These are phyloP conservation scores for Drosophila kanekoi DNA, from an alignment of 2,888 invertebrate species.

Conservation along the genomic window DNA sequence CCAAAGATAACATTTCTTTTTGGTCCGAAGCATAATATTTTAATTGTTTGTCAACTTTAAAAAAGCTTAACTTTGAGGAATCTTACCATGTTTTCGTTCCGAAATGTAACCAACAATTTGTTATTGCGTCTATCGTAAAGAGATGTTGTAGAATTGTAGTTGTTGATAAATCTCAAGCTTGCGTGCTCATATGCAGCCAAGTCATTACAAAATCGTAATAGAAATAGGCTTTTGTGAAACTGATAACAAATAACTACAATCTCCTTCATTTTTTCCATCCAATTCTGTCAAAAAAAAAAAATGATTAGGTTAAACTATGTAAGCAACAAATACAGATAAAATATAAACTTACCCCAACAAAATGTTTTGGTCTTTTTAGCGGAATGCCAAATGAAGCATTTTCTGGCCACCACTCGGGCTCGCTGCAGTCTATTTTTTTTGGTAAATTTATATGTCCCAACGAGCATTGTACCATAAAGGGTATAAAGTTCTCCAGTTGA, in stretches of 20 bases:
- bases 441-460: constrained; percentile 87
- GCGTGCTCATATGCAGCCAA: constrained; percentile 88
- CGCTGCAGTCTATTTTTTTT: constrained; percentile 84
- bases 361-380: constrained; percentile 86
- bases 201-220: constrained; percentile 90
- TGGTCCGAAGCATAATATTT: too few relatives aligned
- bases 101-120: constrained; percentile 90
- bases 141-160: constrained; percentile 90
- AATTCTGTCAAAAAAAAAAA: constrained; percentile 83
- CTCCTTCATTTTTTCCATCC: constrained; percentile 88
- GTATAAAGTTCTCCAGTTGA: constrained; percentile 90
- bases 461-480: constrained; percentile 91
- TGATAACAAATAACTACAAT: constrained; percentile 90
- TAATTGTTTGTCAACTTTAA: too few relatives aligned
- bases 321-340: neutral
- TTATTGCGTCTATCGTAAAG: constrained; percentile 88
- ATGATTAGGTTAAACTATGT: neutral
- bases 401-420: constrained; percentile 90
- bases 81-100: constrained; percentile 90
- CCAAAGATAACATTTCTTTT: too few relatives aligned
- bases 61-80: neutral
- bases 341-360: constrained; percentile 84
- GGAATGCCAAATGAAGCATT: constrained; percentile 89
- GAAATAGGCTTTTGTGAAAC: constrained; percentile 90
- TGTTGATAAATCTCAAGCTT: constrained; percentile 89